These are phyloP conservation scores for Scolopax mira DNA, from an alignment of 2,113 vertebrate species.

Conservation along the genomic window DNA sequence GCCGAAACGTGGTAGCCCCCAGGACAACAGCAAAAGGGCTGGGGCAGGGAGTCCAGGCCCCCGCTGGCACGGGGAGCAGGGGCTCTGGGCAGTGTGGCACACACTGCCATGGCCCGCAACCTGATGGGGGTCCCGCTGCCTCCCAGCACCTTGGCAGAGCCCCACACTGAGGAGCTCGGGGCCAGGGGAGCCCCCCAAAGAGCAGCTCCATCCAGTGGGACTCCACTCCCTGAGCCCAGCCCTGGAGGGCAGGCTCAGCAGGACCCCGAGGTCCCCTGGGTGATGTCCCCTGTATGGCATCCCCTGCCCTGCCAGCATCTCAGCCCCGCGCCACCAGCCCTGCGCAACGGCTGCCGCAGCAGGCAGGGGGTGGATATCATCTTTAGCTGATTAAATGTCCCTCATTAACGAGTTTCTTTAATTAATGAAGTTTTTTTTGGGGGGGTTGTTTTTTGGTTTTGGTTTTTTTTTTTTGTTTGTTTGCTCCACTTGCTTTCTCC, in stretches of 20 bases:
- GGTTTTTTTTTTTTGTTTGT: constrained; percentile 74
- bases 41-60: not conserved
- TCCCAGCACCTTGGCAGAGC: not conserved
- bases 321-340: not conserved
- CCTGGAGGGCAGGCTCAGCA: not conserved
- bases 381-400: constrained; percentile 79
- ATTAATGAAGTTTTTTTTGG: constrained; percentile 78
- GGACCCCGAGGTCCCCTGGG: not conserved
- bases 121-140: not conserved
- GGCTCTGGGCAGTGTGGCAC: not conserved
- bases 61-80: not conserved
- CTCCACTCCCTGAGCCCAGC: rapidly evolving
- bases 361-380: constrained; percentile 56
- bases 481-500: constrained; percentile 75
- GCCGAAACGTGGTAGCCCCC: rapidly evolving
- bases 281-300: not conserved
- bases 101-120: rapidly evolving
- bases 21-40: not conserved
- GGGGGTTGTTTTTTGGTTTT: too few relatives aligned
- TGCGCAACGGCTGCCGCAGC: not conserved
- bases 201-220: rapidly evolving
- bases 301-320: not conserved
- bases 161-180: rapidly evolving
- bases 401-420: constrained; percentile 81
- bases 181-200: too few relatives aligned